phyloP scores from a whole-genome alignment of 1,140 invertebrate species.

The Drosophila nikananu region DNA sequence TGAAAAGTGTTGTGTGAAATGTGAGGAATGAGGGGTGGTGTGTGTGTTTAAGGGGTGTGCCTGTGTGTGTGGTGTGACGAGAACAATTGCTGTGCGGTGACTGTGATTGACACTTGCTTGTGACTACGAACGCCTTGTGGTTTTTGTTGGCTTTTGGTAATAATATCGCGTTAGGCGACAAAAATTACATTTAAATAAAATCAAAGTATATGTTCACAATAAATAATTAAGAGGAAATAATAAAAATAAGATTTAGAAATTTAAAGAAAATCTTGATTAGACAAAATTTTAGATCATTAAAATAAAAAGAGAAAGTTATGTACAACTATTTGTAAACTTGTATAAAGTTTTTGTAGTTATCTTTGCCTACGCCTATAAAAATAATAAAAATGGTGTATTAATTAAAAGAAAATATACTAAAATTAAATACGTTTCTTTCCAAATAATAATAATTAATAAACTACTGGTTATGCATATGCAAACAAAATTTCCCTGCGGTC shows the following conservation, averaged over 20 bases:
- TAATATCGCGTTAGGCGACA: slow-evolving; percentile 10
- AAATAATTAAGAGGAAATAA: background rate
- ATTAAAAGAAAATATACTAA: background rate
- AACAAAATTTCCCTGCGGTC: slow-evolving; percentile 10
- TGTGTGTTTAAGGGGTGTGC: background rate
- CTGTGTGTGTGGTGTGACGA: slow-evolving; percentile 19
- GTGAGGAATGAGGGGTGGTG: background rate
- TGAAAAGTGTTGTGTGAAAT: slow-evolving; percentile 32
- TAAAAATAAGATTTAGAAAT: background rate
- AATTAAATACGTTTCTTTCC: background rate
- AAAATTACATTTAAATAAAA: background rate
- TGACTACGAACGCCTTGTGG: slow-evolving; percentile 17
- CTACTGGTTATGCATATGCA: background rate
- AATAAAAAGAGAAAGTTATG: background rate
- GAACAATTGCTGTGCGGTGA: slow-evolving; percentile 46
- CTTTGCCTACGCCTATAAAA: background rate
- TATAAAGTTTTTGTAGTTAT: background rate
- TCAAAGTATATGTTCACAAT: background rate
- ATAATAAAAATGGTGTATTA: background rate
- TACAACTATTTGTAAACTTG: background rate
- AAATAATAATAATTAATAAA: background rate
- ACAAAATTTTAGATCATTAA: background rate
- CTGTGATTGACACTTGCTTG: slow-evolving; percentile 56
- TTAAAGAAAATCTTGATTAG: background rate
- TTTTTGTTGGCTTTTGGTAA: slow-evolving; percentile 14